Conservation (phyloP, 1,140 invertebrate species). For the Battus philenor region DNA sequence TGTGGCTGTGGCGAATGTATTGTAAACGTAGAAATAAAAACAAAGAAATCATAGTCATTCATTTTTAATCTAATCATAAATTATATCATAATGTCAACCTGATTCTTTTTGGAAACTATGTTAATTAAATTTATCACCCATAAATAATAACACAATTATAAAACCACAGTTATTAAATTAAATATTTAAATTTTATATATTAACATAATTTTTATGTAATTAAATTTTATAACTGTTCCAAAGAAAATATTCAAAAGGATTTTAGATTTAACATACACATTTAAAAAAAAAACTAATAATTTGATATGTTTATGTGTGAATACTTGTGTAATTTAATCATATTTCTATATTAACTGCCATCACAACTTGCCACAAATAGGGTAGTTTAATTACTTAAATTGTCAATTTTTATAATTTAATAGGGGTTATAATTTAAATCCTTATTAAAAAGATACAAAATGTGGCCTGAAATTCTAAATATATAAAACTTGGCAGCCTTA, state of each 20-base stretch:
- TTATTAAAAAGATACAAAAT: background rate
- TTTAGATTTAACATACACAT: background rate
- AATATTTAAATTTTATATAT: no score
- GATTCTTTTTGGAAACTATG: background rate
- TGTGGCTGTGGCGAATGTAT: conserved; percentile 62
- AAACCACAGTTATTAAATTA: background rate
- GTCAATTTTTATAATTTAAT: background rate
- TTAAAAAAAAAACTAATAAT: background rate
- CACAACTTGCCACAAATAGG: no score
- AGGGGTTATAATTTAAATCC: background rate
- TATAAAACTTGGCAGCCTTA: background rate
- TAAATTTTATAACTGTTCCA: no score
- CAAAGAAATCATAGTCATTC: conserved; percentile 65
- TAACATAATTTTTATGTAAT: no score
- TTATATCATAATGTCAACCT: conserved; percentile 4
- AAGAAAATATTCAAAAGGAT: no score
- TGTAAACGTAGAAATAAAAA: conserved; percentile 45
- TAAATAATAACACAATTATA: background rate
- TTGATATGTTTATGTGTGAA: background rate
- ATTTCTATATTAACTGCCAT: no score
- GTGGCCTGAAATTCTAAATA: background rate
- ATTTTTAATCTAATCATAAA: conserved; percentile 16
- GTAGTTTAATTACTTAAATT: background rate
- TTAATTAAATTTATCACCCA: background rate
- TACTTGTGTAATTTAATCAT: background rate